phyloP scores from a whole-genome alignment of 1,140 invertebrate genomes.

The Brachionus rubens region DNA sequence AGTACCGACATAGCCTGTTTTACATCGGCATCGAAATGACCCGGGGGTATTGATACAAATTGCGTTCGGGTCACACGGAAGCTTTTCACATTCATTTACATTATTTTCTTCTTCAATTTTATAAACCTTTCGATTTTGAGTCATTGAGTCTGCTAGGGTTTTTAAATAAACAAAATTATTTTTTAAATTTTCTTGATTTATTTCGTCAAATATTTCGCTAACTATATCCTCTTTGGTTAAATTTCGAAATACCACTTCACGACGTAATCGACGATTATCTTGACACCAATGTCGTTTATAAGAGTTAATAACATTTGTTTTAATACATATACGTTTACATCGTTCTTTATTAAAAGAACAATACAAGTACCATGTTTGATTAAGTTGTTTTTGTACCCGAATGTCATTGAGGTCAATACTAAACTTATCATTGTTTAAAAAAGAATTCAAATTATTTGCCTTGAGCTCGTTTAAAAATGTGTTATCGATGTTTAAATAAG shows the following conservation, averaged over 20 bases:
- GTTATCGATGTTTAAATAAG: background rate
- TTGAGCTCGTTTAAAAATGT: constrained; percentile 3
- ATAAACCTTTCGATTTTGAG: background rate
- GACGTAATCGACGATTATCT: constrained; percentile 8
- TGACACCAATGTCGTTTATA: constrained; percentile 38
- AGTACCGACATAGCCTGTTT: constrained; percentile 55
- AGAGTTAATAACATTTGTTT: constrained; percentile 11
- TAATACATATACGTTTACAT: background rate
- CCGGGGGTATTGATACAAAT: constrained; percentile 73
- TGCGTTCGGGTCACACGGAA: constrained; percentile 74
- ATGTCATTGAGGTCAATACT: background rate
- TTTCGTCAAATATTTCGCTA: background rate
- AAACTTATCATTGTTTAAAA: background rate
- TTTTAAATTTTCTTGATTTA: background rate
- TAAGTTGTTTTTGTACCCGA: constrained; percentile 17
- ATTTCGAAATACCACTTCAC: background rate
- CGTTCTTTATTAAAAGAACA: background rate
- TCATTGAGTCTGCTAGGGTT: constrained; percentile 39
- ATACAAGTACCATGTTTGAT: constrained; percentile 23
- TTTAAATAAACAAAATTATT: constrained; percentile 15
- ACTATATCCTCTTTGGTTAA: background rate
- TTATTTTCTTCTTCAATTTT: constrained; percentile 61
- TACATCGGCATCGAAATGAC: constrained; percentile 57
- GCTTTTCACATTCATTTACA: constrained; percentile 77
- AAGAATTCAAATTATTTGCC: constrained; percentile 25